Base-by-base conservation (phyloP, 1,140 invertebrate species). In the Ceratosolen fusciceps region DNA sequence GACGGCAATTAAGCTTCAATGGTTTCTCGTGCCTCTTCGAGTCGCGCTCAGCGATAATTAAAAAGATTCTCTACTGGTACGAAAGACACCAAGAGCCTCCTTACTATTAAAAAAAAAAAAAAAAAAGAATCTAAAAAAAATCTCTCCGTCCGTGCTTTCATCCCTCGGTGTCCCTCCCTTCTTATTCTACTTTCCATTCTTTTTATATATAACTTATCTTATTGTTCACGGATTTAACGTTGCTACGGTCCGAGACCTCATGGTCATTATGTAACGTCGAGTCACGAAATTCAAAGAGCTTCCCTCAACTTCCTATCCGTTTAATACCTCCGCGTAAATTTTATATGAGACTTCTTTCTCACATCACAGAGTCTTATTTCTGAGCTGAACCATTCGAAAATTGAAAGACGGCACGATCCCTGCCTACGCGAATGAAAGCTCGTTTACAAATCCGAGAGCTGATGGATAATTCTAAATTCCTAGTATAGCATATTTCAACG, bases 181-280 rank as follows among this genome's bases (percentile, higher is more conserved):
- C 49, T 43, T 60, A 49, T 31, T 67, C 60, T 29, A 5, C n/a
- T 26, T 29, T 74, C 47, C 47, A 43, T 62, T 75, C 62, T 14
- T 21, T 21, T 21, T 26, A 31, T 37, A 29, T 73, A 24, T 73
- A 78, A 78, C 39, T 52, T 65, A 31, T 19, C 16, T 77, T 34
- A 77, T 77, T 77, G 74, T 77, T 39, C 62, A 34, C 31, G 29
- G 62, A n/a, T 31, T 70, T 43, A 56, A 31, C 60, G n/a, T 56
- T 58, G 49, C 19, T 12, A 29, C 29, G 24, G 21, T 54, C 65
- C 9, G 29, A 12, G 31, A 62, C 58, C 29, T 29, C 39, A 12
- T 49, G 49, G 74, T 77, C 65, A 77, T 81, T 82, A 78, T 77
- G 71, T 73, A 81, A 80, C 74, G 73, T 78, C 77, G 74, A 78